A percentile compares a stretch with the other conserved stretches of the same genome.
Conservation (phyloP, 2,113 vertebrate species). For the Ophthalmolycus amberensis region DNA sequence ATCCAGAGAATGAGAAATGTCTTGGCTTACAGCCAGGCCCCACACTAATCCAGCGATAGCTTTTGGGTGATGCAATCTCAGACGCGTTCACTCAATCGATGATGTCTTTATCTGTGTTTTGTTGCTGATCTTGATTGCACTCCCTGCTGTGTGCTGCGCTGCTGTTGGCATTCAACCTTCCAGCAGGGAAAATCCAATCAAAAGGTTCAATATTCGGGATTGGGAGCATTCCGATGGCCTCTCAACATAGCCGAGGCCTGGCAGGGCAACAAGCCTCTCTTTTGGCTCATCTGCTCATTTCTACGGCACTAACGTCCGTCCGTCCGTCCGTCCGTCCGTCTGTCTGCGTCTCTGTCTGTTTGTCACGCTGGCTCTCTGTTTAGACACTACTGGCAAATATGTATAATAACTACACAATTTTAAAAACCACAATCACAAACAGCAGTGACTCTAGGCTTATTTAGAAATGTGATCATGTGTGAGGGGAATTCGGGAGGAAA, state of each 20-base stretch:
- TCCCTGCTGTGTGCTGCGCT: background rate
- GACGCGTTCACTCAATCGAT: background rate
- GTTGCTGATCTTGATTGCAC: constrained; percentile 2
- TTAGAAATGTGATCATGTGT: no score
- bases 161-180: background rate
- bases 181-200: background rate
- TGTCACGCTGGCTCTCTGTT: no score
- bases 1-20: constrained; percentile 10
- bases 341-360: no score
- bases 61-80: constrained; percentile 26
- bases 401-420: no score
- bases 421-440: no score
- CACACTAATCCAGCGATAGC: background rate
- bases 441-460: no score
- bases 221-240: background rate
- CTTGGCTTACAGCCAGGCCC: background rate
- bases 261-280: no score
- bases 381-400: no score
- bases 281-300: no score
- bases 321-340: no score
- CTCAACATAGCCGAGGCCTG: background rate
- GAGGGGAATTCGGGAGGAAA: no score
- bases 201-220: background rate
- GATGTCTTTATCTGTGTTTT: constrained; percentile 17
- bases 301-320: no score